Percentiles rank a stretch among this genome's conserved stretches.
Conservation (phyloP, 2,113 vertebrate species). For the Hystrix brachyura region DNA sequence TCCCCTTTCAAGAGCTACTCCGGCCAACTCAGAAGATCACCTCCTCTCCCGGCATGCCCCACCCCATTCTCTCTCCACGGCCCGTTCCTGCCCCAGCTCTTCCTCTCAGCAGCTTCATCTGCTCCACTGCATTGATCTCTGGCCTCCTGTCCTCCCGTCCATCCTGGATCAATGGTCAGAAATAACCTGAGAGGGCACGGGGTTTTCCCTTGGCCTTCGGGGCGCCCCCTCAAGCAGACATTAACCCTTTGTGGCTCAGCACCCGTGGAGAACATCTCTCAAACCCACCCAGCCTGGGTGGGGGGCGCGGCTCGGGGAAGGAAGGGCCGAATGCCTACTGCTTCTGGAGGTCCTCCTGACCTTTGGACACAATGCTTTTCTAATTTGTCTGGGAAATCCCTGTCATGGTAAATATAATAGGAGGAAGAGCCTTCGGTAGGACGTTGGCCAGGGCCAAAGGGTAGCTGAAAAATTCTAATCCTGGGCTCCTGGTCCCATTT, state of each 20-base stretch:
- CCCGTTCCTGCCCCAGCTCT: not conserved
- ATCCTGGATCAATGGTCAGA: conserved; percentile 78
- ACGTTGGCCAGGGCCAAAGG: not conserved
- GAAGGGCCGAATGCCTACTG: not conserved
- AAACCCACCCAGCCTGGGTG: not conserved
- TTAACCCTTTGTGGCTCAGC: not conserved
- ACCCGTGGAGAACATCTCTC: not conserved
- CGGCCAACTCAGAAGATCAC: not conserved
- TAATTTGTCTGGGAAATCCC: conserved; percentile 20
- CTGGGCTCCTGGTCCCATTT: not conserved
- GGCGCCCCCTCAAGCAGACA: not conserved
- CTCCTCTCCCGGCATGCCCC: fast-evolving
- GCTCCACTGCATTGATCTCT: conserved; percentile 62
- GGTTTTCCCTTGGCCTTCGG: not conserved
- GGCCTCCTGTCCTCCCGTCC: conserved; percentile 64
- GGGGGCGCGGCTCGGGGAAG: not conserved
- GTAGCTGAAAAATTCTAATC: conserved; percentile 8
- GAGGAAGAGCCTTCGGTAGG: not conserved
- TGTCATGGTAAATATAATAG: not conserved
- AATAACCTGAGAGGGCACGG: conserved; percentile 67
- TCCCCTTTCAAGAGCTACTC: not conserved
- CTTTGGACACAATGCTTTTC: not conserved
- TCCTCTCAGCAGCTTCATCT: conserved; percentile 52
- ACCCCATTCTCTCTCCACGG: not conserved
- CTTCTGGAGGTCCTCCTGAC: not conserved